phyloP scores from a whole-genome alignment of 2,797 vertebrate genomes.

The Danio aesculapii region DNA sequence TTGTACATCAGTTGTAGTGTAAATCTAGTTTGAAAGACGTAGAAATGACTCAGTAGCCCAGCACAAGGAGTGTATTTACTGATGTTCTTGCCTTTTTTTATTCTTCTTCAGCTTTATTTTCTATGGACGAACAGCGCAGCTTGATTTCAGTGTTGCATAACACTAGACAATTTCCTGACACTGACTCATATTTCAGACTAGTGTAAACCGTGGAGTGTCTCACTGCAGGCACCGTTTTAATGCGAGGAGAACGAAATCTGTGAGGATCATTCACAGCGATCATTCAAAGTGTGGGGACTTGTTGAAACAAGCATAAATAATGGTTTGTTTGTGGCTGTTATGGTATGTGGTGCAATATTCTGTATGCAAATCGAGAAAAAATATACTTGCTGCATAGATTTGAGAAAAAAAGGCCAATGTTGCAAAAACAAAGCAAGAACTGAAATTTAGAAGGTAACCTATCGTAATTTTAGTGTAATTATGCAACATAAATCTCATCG shows the following conservation, averaged over 20 bases:
- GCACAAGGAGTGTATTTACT: not conserved
- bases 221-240: conserved; percentile 4
- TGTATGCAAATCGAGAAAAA: not conserved
- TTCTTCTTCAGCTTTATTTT: conserved; percentile 9
- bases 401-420: too few species aligned
- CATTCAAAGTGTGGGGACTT: conserved; percentile 11
- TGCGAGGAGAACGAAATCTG: not conserved
- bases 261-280: conserved; percentile 2
- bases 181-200: conserved; percentile 38
- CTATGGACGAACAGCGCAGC: not conserved
- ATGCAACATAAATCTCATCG: too few species aligned
- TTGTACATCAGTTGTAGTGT: not conserved
- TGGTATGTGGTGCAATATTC: not conserved
- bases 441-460: too few species aligned
- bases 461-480: too few species aligned
- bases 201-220: conserved; percentile 6
- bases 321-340: conserved; percentile 1
- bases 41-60: not conserved
- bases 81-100: conserved; percentile 18
- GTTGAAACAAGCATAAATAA: not conserved
- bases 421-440: not conserved
- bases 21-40: conserved; percentile 5
- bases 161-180: conserved; percentile 24
- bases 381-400: not conserved
- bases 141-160: conserved; percentile 41